Base-by-base conservation (phyloP, 1,140 invertebrate genomes). In the Euborellia annulipes region DNA sequence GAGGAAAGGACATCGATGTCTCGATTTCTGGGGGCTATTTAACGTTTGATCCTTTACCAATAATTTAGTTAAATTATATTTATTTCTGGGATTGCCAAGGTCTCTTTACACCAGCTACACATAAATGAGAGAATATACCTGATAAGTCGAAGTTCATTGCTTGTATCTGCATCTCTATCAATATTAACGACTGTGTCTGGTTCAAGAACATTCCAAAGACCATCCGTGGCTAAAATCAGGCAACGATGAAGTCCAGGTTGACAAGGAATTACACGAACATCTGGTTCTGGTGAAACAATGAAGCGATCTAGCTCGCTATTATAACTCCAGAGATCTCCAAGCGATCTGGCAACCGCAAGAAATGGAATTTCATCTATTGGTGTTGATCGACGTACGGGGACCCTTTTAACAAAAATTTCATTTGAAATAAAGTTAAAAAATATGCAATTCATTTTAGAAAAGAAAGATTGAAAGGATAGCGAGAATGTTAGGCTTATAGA, bases 311-410 rank as follows among this genome's bases (percentile, higher is more conserved):
- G 75, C 38, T 76, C 75, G 1, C 82, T 83, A 66, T 96, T 95
- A 58, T 93, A 96, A 58, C 90, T 95, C 93, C 93, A 98, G 1
- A 97, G 69, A 66, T 98, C 93, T 49, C 93, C 93, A 48, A 98
- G 64, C 21, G 90, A 91, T 52, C 93, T 73, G 8, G 93, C 91
- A 21, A 97, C 91, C 36, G 93, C 92, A 40, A 98, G 65, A 61
- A 98, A 98, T 0, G 93, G 93, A 55, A 98, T 94, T 62, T 90
- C 85, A 62, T 96, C 92, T 54, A 93, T 87, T 0, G 75, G 76
- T 2, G 86, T 89, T 1, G 82, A 84, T 45, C 83, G 73, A 20
- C 80, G 67, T 37, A 90, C 82, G 13, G 87, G 87, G 11, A n/a
- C n/a, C 87, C 87, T 57, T 76, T n/a, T n/a, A n/a, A n/a, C n/a